Conservation (phyloP, 1,140 invertebrate genomes). For the Ptiloglossa arizonensis region DNA sequence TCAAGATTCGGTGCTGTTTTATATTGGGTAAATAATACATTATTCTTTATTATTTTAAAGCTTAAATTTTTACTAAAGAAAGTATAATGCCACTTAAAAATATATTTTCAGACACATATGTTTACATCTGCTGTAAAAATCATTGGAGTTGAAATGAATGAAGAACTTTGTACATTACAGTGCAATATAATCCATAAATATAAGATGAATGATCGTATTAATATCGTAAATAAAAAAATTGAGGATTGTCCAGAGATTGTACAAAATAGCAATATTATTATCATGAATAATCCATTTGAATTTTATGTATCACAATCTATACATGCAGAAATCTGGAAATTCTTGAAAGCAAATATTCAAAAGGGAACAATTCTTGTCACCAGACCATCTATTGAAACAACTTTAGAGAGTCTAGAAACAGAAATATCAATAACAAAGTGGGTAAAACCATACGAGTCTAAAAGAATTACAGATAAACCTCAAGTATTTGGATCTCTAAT, state of each 20-base stretch:
- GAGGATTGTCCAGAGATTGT: constrained; percentile 83
- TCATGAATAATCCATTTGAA: constrained; percentile 86
- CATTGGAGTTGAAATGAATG: constrained; percentile 88
- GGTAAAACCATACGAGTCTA: constrained; percentile 77
- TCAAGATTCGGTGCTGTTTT: constrained; percentile 87
- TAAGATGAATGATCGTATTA: constrained; percentile 82
- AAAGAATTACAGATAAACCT: not conserved
- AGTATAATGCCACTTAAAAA: not conserved
- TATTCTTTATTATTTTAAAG: constrained; percentile 6
- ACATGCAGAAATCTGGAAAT: constrained; percentile 84
- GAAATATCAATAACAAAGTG: constrained; percentile 81
- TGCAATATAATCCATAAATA: constrained; percentile 84
- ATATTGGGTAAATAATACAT: constrained; percentile 84
- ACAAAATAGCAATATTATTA: constrained; percentile 83
- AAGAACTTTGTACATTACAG: constrained; percentile 86
- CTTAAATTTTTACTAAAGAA: not conserved
- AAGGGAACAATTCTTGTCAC: constrained; percentile 83
- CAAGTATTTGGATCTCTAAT: constrained; percentile 1
- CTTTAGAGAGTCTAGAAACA: constrained; percentile 81
- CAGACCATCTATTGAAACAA: constrained; percentile 83
- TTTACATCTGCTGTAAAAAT: constrained; percentile 84
- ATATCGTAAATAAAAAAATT: constrained; percentile 84
- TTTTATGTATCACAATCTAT: constrained; percentile 84
- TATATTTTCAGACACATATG: constrained; percentile 84
- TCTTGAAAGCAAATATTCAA: constrained; percentile 83